Conservation (phyloP, 2,888 invertebrate genomes). For the Scaptomyza cyrtandrae region DNA sequence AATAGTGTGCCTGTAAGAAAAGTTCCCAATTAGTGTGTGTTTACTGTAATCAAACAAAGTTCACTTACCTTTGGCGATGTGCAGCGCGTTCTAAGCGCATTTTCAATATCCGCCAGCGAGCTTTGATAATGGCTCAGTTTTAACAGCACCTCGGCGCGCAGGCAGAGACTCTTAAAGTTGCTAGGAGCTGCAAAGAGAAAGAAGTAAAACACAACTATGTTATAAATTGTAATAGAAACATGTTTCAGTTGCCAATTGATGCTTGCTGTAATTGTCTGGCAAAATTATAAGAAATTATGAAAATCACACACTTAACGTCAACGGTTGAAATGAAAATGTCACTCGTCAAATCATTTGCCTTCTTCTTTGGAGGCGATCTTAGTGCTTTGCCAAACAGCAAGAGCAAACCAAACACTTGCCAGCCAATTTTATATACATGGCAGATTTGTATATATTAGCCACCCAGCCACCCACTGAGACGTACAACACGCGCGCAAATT, state of each 20-base stretch:
- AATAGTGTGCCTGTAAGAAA: conserved; percentile 85
- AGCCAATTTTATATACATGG: conserved; percentile 40
- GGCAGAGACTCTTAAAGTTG: conserved; percentile 87
- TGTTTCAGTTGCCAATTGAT: conserved; percentile 13
- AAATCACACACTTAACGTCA: conserved; percentile 62
- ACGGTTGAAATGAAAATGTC: conserved; percentile 60
- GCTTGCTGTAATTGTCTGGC: not conserved
- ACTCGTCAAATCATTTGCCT: conserved; percentile 17
- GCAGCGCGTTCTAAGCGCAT: conserved; percentile 87
- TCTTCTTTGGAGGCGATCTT: conserved; percentile 42
- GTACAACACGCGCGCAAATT: conserved; percentile 56
- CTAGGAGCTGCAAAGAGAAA: conserved; percentile 86
- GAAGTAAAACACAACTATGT: not conserved
- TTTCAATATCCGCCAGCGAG: conserved; percentile 88
- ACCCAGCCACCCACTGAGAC: conserved; percentile 16
- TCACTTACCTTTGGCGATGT: conserved; percentile 88
- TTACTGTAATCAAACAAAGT: not conserved
- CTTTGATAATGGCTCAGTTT: conserved; percentile 87
- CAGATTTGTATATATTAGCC: conserved; percentile 1
- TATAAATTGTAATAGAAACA: not conserved
- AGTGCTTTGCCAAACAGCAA: conserved; percentile 14
- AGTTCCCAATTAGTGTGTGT: conserved; percentile 5
- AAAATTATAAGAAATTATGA: conserved; percentile 23
- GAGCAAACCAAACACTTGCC: conserved; percentile 18
- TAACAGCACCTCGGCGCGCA: conserved; percentile 88